phyloP scores from a whole-genome alignment of 2,797 vertebrate species.

The Artibeus jamaicensis region DNA sequence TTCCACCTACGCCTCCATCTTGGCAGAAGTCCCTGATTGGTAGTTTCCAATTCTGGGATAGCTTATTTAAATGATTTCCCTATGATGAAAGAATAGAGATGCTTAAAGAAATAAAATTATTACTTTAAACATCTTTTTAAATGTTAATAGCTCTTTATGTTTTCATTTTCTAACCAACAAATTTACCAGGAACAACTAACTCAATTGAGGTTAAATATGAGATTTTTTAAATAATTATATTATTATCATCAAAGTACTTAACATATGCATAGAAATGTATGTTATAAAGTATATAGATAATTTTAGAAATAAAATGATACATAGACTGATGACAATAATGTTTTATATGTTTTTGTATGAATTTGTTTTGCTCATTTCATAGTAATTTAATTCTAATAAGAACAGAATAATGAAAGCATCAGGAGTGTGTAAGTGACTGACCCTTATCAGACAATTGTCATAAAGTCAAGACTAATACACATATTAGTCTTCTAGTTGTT shows the following conservation, averaged over 20 bases:
- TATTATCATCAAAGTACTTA: too few species aligned
- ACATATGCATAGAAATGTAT: too few species aligned
- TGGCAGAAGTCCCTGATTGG: too few species aligned
- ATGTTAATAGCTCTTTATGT: neutral
- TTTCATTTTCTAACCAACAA: neutral
- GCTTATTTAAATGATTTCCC: slow-evolving; percentile 32
- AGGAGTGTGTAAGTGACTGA: neutral
- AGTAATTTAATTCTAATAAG: neutral
- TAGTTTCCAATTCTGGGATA: neutral
- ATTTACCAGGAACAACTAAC: neutral
- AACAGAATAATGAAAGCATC: neutral
- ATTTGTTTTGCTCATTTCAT: neutral
- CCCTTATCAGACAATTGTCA: neutral
- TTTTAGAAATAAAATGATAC: neutral
- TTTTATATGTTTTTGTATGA: neutral
- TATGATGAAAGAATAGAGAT: rapidly evolving
- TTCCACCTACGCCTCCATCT: too few species aligned
- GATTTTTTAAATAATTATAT: neutral
- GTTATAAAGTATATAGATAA: too few species aligned
- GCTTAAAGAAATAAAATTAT: neutral
- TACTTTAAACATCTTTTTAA: neutral
- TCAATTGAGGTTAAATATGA: neutral
- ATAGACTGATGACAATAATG: neutral
- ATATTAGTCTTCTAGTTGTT: neutral
- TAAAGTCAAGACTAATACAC: neutral